Conservation (phyloP, 1,140 invertebrate genomes). For the Pseudoatta argentina region DNA sequence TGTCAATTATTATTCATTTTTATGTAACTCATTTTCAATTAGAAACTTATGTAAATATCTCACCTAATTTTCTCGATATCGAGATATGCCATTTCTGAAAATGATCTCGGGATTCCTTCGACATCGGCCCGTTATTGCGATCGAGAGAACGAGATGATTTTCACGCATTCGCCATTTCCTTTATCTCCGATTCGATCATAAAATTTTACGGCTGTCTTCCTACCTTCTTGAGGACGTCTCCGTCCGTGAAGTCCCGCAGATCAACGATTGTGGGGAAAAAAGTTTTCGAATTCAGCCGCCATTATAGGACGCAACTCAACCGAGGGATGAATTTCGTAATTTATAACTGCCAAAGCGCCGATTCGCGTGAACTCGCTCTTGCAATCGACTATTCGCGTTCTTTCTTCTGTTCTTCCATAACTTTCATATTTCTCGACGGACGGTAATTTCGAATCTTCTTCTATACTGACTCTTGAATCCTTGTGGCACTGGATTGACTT, state of each 20-base stretch:
- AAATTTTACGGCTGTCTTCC: constrained; percentile 55
- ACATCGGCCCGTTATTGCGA: constrained; percentile 31
- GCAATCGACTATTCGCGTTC: constrained; percentile 41
- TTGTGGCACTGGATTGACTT: neutral
- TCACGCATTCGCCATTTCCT: constrained; percentile 20
- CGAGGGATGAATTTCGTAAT: constrained; percentile 76
- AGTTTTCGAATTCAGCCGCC: constrained; percentile 69
- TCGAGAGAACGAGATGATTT: constrained; percentile 48
- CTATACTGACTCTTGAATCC: neutral
- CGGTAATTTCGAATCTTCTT: neutral
- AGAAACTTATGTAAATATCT: neutral
- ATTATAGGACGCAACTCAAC: constrained; percentile 66
- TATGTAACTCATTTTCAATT: neutral
- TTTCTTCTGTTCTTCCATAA: neutral
- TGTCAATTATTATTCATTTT: neutral
- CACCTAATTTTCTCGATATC: neutral
- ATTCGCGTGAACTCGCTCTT: constrained; percentile 11
- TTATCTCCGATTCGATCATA: constrained; percentile 32
- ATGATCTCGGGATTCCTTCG: neutral
- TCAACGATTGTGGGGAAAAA: constrained; percentile 54
- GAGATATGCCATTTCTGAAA: constrained; percentile 15
- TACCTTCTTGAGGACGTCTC: constrained; percentile 25
- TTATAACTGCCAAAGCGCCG: constrained; percentile 65
- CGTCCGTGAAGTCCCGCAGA: constrained; percentile 28
- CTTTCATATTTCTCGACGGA: constrained; percentile 23